phyloP scores from a whole-genome alignment of 2,888 invertebrate species.

The Tricholauxania praeusta region DNA sequence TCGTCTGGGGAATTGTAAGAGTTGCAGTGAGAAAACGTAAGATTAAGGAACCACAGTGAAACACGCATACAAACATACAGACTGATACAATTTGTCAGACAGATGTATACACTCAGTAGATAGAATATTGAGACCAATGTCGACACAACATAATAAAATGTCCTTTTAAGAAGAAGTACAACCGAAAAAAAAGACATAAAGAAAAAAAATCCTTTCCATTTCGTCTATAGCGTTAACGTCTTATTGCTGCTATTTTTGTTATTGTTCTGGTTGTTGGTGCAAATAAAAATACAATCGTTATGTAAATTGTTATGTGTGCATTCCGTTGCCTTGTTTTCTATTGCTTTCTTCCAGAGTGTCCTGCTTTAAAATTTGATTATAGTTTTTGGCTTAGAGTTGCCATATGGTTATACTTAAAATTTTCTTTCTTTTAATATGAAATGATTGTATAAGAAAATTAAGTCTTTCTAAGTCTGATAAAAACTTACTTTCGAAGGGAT shows the following conservation, averaged over 20 bases:
- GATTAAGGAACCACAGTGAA: slow-evolving; percentile 16
- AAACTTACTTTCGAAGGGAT: too few relatives aligned
- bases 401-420: too few relatives aligned
- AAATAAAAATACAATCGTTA: slow-evolving; percentile 20
- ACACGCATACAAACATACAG: not conserved
- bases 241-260: not conserved
- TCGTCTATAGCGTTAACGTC: not conserved
- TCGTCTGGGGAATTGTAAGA: slow-evolving; percentile 16
- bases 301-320: slow-evolving; percentile 21
- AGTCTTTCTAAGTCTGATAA: too few relatives aligned
- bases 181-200: too few relatives aligned
- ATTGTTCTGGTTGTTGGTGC: slow-evolving; percentile 4
- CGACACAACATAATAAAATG: too few relatives aligned
- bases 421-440: too few relatives aligned
- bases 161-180: too few relatives aligned
- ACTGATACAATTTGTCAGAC: not conserved
- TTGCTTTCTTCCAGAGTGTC: not conserved
- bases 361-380: too few relatives aligned
- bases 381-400: too few relatives aligned
- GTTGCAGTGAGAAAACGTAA: not conserved
- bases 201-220: not conserved
- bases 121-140: too few relatives aligned
- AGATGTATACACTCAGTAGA: too few relatives aligned
- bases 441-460: too few relatives aligned
- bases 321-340: slow-evolving; percentile 4